Percentiles rank a stretch among this genome's conserved stretches.
Conservation (phyloP, 2,797 vertebrate species). For the Megaceryle alcyon region DNA sequence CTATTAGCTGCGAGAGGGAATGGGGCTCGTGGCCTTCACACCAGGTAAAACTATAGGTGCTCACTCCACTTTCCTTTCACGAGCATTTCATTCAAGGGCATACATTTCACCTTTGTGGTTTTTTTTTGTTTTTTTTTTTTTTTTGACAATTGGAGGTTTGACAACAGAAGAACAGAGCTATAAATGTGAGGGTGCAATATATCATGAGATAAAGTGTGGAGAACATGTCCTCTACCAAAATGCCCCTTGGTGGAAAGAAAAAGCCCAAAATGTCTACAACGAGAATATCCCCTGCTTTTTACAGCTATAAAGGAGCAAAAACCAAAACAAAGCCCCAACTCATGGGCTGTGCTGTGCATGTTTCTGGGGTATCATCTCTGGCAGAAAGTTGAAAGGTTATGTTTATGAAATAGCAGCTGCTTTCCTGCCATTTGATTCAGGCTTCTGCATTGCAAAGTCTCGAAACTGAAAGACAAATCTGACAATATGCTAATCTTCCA, state of each 20-base stretch:
- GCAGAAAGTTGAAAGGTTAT: constrained; percentile 79
- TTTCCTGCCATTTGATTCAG: constrained; percentile 71
- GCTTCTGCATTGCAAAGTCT: constrained; percentile 74
- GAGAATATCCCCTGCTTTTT: neutral
- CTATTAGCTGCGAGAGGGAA: constrained; percentile 51
- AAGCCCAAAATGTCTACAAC: constrained; percentile 20
- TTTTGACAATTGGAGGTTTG: constrained; percentile 44
- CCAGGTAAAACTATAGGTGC: constrained; percentile 64
- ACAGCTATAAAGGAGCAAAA: constrained; percentile 18
- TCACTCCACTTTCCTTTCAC: constrained; percentile 29
- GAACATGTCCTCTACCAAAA: constrained; percentile 70
- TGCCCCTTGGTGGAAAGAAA: constrained; percentile 47
- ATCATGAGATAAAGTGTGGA: constrained; percentile 69
- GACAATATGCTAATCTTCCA: constrained; percentile 81
- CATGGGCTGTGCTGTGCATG: constrained; percentile 1
- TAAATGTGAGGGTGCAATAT: constrained; percentile 72
- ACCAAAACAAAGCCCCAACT: constrained; percentile 30
- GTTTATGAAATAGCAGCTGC: constrained; percentile 71
- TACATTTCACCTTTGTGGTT: neutral
- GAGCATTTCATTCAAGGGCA: constrained; percentile 70
- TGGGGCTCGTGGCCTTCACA: constrained; percentile 31
- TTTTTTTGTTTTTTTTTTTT: neutral
- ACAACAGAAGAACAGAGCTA: constrained; percentile 69
- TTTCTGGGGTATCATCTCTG: constrained; percentile 67
- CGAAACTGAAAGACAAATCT: constrained; percentile 78